phyloP scores from a whole-genome alignment of 2,113 vertebrate genomes.

The Podarcis raffonei region DNA sequence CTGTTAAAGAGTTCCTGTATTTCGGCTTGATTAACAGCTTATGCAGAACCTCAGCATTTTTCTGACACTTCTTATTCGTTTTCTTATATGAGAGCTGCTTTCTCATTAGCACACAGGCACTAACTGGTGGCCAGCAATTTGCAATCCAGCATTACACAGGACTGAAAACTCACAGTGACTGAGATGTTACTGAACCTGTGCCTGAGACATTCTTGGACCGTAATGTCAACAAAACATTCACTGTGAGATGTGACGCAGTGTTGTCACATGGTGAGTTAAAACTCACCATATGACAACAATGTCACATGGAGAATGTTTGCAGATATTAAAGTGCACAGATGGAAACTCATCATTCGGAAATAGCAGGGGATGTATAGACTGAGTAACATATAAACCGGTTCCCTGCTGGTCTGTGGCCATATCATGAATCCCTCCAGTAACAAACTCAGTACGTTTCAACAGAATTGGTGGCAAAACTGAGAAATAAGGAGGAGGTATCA shows the following conservation, averaged over 20 bases:
- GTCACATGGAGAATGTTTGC: too few species aligned
- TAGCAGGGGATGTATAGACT: too few species aligned
- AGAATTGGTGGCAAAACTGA: background rate
- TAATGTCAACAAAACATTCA: too few species aligned
- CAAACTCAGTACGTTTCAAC: background rate
- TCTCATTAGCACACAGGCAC: too few species aligned
- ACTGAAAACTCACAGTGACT: too few species aligned
- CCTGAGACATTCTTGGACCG: background rate
- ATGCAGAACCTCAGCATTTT: background rate
- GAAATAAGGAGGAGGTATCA: background rate
- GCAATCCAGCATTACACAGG: background rate
- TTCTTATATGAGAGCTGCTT: background rate
- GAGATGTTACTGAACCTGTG: background rate
- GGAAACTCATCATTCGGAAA: background rate
- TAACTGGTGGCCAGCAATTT: background rate
- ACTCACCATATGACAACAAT: background rate
- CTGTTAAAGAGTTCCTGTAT: background rate
- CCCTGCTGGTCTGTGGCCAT: background rate
- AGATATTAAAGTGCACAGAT: background rate
- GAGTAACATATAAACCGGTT: background rate
- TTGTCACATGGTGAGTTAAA: background rate
- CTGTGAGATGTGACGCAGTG: background rate
- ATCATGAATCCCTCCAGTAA: background rate
- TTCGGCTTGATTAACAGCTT: background rate
- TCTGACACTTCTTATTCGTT: background rate